Evolutionary conservation across 2,113 vertebrate genomes (phyloP).

Genomic region (Ramphastos sulfuratus): DNA sequence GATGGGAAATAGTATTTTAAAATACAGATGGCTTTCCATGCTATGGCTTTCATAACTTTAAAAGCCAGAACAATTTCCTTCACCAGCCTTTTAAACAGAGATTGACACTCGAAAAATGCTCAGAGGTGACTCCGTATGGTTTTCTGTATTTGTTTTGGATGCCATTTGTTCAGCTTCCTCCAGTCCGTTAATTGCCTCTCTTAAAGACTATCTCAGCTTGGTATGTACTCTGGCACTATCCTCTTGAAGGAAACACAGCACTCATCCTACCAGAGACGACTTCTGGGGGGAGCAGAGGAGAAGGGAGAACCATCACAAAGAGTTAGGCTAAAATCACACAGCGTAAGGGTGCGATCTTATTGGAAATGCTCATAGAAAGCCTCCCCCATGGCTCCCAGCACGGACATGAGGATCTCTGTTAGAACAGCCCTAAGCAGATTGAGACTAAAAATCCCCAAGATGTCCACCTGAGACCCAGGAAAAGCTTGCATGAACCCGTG

Average conservation of each 20-base stretch:
- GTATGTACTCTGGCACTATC: not conserved
- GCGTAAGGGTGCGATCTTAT: not conserved
- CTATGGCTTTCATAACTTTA: constrained; percentile 38
- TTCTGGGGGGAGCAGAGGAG: not conserved
- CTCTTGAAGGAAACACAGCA: not conserved
- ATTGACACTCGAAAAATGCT: constrained; percentile 37
- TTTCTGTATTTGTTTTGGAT: not conserved
- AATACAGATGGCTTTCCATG: constrained; percentile 42
- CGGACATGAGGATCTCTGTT: not conserved
- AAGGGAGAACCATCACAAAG: not conserved
- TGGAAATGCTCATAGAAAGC: not conserved
- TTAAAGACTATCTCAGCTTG: not conserved
- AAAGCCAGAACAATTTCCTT: constrained; percentile 60
- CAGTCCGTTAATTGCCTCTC: not conserved
- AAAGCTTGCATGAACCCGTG: not conserved
- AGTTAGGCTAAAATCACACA: not conserved
- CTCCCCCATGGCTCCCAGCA: not conserved
- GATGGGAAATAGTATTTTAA: not conserved
- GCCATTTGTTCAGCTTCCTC: constrained; percentile 50
- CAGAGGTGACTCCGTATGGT: not conserved
- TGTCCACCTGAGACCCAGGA: not conserved
- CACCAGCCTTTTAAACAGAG: constrained; percentile 44
- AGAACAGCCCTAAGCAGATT: not conserved
- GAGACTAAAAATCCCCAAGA: not conserved
- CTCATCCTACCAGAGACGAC: not conserved